Evolutionary conservation across 92 coral and sea anemone genomes (phyloP).

Genomic region (Anthopleura xanthogrammica): DNA sequence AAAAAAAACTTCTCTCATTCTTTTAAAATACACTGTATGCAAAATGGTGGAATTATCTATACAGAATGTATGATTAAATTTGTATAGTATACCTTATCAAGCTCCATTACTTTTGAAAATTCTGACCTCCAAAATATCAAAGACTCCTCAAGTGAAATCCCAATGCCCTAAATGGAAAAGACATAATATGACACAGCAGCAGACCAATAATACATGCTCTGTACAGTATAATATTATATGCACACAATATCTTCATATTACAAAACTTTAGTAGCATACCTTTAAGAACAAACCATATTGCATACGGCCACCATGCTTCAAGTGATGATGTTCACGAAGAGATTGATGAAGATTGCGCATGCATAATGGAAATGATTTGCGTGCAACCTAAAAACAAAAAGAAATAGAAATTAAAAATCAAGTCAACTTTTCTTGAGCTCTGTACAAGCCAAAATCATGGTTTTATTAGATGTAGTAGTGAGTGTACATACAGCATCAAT

Average conservation of each 20-base stretch:
- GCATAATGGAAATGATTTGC: slow-evolving; percentile 81
- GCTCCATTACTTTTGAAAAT: slow-evolving; percentile 89
- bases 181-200: background rate
- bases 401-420: too few species aligned
- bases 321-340: slow-evolving; percentile 80
- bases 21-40: too few species aligned
- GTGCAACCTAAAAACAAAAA: slow-evolving; percentile 57
- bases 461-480: too few species aligned
- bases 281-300: slow-evolving; percentile 93
- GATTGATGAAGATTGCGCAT: slow-evolving; percentile 96
- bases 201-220: background rate
- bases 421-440: too few species aligned
- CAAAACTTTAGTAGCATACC: slow-evolving; percentile 44
- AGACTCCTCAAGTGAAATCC: slow-evolving; percentile 88
- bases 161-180: slow-evolving; percentile 69
- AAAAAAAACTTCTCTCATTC: too few species aligned
- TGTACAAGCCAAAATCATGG: too few species aligned
- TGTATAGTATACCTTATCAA: slow-evolving; percentile 68
- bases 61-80: background rate
- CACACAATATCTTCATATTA: background rate
- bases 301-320: slow-evolving; percentile 94
- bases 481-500: slow-evolving; percentile 70
- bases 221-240: too few species aligned
- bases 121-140: slow-evolving; percentile 93
- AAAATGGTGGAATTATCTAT: too few species aligned